A percentile compares a stretch with the other conserved stretches of the same genome.
These are phyloP conservation scores for Pitta sordida DNA, from an alignment of 2,113 vertebrate genomes.

Conservation along the genomic window DNA sequence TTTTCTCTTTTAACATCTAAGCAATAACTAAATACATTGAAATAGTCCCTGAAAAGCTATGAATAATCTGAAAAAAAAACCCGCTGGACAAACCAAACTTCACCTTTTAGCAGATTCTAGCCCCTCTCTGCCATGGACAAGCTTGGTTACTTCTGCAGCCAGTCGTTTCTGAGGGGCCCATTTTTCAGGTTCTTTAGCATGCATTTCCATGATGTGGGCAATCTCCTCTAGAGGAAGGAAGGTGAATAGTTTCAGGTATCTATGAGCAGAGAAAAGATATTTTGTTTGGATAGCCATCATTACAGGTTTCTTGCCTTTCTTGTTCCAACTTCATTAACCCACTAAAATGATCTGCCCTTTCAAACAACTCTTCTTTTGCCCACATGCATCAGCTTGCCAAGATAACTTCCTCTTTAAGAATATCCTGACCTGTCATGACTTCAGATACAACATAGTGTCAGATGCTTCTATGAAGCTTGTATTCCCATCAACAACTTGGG, in stretches of 20 bases:
- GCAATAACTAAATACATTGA: not conserved
- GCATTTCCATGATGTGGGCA: constrained; percentile 87
- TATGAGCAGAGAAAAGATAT: constrained; percentile 4
- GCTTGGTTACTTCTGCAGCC: constrained; percentile 93
- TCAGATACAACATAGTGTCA: not conserved
- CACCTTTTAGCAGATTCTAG: constrained; percentile 92
- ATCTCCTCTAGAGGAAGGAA: constrained; percentile 90
- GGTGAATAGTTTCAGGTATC: constrained; percentile 92
- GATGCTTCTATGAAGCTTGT: not conserved
- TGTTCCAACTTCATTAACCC: not conserved
- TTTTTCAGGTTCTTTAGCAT: constrained; percentile 83
- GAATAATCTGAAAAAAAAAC: not conserved
- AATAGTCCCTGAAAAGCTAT: not conserved
- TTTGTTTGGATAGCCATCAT: not conserved
- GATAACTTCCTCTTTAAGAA: not conserved
- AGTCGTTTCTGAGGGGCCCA: constrained; percentile 89
- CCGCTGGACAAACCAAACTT: not conserved
- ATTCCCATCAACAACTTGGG: not conserved
- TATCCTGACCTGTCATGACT: not conserved
- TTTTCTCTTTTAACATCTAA: not conserved
- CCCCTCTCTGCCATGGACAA: constrained; percentile 92
- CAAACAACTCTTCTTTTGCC: not conserved
- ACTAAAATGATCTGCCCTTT: not conserved
- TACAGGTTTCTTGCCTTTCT: not conserved
- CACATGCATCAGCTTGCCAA: not conserved